phyloP scores from a whole-genome alignment of 2,888 invertebrate species.

The Andricus quercusramuli region DNA sequence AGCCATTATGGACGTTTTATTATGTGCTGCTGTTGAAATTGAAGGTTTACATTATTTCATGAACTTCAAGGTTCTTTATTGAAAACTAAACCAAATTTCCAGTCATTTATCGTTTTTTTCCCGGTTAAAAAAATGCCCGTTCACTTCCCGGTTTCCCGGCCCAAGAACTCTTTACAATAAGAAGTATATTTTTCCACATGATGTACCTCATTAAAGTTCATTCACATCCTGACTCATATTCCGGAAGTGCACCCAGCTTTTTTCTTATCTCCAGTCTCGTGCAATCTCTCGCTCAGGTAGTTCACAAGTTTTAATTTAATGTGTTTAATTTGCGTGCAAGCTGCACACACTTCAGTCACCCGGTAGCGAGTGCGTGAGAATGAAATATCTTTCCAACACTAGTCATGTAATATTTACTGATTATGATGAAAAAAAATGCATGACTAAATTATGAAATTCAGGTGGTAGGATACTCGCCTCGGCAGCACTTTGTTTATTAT shows the following conservation, averaged over 20 bases:
- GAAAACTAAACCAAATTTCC: no score
- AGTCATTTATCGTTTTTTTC: background rate
- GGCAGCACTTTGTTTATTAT: background rate
- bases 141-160: no score
- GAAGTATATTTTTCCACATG: background rate
- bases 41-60: no score
- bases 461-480: background rate
- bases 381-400: background rate
- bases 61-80: no score
- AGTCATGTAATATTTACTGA: conserved; percentile 31
- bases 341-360: background rate
- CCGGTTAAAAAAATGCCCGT: no score
- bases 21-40: no score
- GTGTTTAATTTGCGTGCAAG: conserved; percentile 20
- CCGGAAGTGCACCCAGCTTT: background rate
- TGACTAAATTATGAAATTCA: no score
- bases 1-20: no score
- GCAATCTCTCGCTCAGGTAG: background rate
- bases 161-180: background rate
- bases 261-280: background rate
- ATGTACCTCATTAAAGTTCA: background rate
- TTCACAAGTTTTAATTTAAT: conserved; percentile 4
- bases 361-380: conserved; percentile 11
- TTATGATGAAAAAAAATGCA: background rate
- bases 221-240: background rate